phyloP scores from a whole-genome alignment of 2,797 vertebrate species.

The Pelochelys cantorii region DNA sequence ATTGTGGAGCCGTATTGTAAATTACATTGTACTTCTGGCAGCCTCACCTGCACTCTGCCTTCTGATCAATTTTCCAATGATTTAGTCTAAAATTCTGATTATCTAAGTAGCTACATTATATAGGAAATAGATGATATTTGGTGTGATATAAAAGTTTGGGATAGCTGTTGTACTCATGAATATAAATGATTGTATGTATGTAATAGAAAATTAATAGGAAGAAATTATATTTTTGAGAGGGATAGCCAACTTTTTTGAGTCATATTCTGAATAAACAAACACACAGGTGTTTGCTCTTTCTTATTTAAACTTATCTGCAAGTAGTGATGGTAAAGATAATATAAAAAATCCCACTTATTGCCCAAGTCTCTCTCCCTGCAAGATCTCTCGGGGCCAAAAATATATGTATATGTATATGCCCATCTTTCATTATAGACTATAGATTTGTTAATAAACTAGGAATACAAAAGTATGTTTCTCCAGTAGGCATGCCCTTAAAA shows the following conservation, averaged over 20 bases:
- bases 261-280: conserved; percentile 11
- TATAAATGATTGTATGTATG: background rate
- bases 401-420: background rate
- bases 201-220: background rate
- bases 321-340: background rate
- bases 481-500: background rate
- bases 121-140: background rate
- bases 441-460: background rate
- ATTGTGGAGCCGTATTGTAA: background rate
- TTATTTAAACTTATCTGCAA: background rate
- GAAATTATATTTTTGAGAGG: background rate
- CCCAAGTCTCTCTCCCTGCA: background rate
- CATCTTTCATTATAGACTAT: background rate
- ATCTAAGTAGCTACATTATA: conserved; percentile 17
- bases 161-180: background rate
- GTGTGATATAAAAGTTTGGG: background rate
- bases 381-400: background rate
- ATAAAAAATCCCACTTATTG: background rate
- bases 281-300: background rate
- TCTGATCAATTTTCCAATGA: background rate
- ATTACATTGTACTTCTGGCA: background rate
- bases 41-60: background rate
- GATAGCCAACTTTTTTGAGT: background rate
- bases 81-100: background rate
- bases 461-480: background rate